These are phyloP conservation scores for Cololabis saira DNA, from an alignment of 2,113 vertebrate species.

Conservation along the genomic window DNA sequence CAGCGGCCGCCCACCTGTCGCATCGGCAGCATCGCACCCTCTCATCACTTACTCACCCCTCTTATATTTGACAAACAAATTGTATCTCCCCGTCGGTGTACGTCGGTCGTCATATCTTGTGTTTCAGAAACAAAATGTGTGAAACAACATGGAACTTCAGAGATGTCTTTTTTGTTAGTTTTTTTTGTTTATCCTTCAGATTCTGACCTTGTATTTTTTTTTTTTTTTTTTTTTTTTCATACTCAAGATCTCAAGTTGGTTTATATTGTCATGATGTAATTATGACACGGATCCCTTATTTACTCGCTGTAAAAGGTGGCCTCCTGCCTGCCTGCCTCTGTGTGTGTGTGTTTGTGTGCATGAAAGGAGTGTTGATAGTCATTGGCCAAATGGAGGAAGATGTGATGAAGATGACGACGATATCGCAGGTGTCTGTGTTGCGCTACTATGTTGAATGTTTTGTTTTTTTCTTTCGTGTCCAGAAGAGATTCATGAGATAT, in stretches of 20 bases:
- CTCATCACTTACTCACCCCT: conserved; percentile 75
- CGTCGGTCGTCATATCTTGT: conserved; percentile 53
- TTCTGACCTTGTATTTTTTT: conserved; percentile 83
- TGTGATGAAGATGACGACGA: conserved; percentile 52
- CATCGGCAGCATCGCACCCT: conserved; percentile 65
- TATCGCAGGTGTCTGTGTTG: conserved; percentile 70
- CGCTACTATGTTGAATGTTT: conserved; percentile 75
- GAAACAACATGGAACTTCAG: conserved; percentile 75
- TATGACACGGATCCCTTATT: conserved; percentile 78
- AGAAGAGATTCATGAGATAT: conserved; percentile 63
- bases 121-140: conserved; percentile 65
- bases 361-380: conserved; percentile 69
- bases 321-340: conserved; percentile 70
- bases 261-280: conserved; percentile 72
- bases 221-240: conserved; percentile 74
- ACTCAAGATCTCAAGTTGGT: conserved; percentile 76
- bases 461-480: conserved; percentile 48
- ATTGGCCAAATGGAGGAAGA: conserved; percentile 55
- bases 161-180: conserved; percentile 61
- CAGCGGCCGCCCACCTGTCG: conserved; percentile 58
- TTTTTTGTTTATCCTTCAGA: conserved; percentile 69
- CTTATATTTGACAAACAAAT: conserved; percentile 79
- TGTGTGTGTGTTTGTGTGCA: conserved; percentile 44
- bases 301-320: conserved; percentile 80
- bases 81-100: conserved; percentile 74